Evolutionary conservation across 2,888 invertebrate genomes (phyloP).

Genomic region (Tupiocoris notatus): DNA sequence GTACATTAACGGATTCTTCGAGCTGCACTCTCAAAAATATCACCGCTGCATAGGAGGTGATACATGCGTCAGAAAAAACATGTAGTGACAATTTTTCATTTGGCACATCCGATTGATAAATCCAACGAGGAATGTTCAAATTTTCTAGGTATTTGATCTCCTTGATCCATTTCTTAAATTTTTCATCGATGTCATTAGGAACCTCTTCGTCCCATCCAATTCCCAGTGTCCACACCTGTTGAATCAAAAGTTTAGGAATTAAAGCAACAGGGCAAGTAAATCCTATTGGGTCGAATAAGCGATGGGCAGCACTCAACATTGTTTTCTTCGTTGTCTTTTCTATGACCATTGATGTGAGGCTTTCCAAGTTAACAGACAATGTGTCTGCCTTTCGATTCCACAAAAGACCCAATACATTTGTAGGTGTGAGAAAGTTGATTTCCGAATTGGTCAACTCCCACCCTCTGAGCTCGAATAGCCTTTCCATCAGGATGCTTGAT

Average conservation of each 20-base stretch:
- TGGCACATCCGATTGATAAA: not conserved
- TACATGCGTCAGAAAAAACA: constrained; percentile 51
- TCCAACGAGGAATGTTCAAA: constrained; percentile 47
- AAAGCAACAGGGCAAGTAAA: constrained; percentile 5
- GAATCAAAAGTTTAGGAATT: constrained; percentile 25
- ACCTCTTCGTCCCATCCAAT: constrained; percentile 24
- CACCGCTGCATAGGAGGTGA: constrained; percentile 50
- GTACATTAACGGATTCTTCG: constrained; percentile 42
- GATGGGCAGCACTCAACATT: constrained; percentile 33
- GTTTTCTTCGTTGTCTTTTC: constrained; percentile 34
- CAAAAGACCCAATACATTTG: not conserved
- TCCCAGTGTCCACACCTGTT: constrained; percentile 13
- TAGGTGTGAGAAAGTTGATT: not conserved
- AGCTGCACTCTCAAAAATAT: constrained; percentile 48
- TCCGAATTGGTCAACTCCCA: not conserved
- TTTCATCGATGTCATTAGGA: not conserved
- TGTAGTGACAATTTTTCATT: constrained; percentile 48
- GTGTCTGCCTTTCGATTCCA: constrained; percentile 2
- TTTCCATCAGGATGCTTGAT: not conserved
- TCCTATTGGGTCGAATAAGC: constrained; percentile 38
- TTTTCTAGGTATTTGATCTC: constrained; percentile 44
- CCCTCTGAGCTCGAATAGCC: constrained; percentile 3
- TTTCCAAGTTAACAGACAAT: not conserved
- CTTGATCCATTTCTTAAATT: constrained; percentile 43
- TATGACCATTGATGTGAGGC: not conserved